These are phyloP conservation scores for Daptonema setosum DNA, from an alignment of 2,888 invertebrate species.

Conservation along the genomic window DNA sequence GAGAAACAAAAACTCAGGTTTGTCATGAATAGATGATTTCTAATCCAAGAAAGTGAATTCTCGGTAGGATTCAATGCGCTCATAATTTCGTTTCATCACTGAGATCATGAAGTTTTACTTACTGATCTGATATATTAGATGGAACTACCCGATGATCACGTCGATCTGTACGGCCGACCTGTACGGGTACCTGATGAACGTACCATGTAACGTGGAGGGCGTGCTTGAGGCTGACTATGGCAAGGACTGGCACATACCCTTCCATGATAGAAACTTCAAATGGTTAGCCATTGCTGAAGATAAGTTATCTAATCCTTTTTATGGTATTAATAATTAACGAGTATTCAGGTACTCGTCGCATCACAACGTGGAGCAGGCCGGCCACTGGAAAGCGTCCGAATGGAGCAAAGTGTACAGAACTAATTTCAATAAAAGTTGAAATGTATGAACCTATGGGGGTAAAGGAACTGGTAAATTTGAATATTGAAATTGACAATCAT, in stretches of 20 bases:
- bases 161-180: slow-evolving; percentile 2
- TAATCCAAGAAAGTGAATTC: background rate
- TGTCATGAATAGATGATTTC: background rate
- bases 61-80: background rate
- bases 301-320: too few species aligned
- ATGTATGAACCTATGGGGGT: too few species aligned
- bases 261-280: background rate
- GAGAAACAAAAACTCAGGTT: slow-evolving; percentile 4
- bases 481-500: too few species aligned
- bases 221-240: slow-evolving; percentile 7
- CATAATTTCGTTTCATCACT: background rate
- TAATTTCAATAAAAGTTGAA: too few species aligned
- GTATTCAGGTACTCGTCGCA: background rate
- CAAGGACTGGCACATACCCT: background rate
- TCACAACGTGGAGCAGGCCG: background rate
- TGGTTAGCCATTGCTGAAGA: too few species aligned
- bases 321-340: too few species aligned
- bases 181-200: slow-evolving; percentile 4
- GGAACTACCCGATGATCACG: slow-evolving; percentile 4
- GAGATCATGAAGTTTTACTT: too few species aligned
- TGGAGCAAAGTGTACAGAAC: background rate
- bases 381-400: background rate
- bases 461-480: too few species aligned
- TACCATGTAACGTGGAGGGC: slow-evolving; percentile 7
- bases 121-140: too few species aligned